These are phyloP conservation scores for Alethe diademata DNA, from an alignment of 2,113 vertebrate genomes.

Conservation along the genomic window DNA sequence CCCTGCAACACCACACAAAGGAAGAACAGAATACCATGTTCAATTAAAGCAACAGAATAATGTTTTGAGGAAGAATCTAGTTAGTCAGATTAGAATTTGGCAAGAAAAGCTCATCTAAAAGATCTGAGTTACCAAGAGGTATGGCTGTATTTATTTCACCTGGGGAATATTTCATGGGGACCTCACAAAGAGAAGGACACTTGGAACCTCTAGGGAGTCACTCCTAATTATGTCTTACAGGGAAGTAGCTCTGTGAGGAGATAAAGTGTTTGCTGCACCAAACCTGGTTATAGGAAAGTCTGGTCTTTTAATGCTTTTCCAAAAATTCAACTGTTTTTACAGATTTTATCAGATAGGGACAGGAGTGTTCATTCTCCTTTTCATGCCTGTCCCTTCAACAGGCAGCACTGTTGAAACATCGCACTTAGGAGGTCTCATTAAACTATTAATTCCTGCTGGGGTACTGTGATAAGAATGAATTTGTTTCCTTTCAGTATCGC, in stretches of 20 bases:
- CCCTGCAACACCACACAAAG: not conserved
- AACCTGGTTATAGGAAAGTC: not conserved
- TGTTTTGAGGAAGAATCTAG: not conserved
- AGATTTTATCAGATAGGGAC: not conserved
- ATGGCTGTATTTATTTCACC: not conserved
- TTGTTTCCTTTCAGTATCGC: conserved; percentile 82
- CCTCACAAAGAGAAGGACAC: not conserved
- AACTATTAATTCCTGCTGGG: not conserved
- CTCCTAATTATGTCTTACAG: not conserved
- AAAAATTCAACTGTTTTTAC: not conserved
- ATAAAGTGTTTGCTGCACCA: not conserved
- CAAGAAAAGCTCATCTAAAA: not conserved
- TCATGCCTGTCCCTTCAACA: not conserved
- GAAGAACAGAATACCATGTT: not conserved
- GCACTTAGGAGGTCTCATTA: not conserved
- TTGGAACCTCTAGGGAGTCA: not conserved
- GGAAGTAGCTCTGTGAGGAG: not conserved
- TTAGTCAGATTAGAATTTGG: not conserved
- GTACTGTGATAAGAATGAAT: not conserved
- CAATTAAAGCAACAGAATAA: not conserved
- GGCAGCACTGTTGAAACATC: not conserved
- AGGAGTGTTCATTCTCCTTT: not conserved
- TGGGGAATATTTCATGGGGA: not conserved
- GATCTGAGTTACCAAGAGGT: not conserved
- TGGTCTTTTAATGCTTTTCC: not conserved